Evolutionary conservation across 2,888 invertebrate species (phyloP), one percentile per base, ranked within the genome.

Genomic region (Xestobium rufovillosum): DNA sequence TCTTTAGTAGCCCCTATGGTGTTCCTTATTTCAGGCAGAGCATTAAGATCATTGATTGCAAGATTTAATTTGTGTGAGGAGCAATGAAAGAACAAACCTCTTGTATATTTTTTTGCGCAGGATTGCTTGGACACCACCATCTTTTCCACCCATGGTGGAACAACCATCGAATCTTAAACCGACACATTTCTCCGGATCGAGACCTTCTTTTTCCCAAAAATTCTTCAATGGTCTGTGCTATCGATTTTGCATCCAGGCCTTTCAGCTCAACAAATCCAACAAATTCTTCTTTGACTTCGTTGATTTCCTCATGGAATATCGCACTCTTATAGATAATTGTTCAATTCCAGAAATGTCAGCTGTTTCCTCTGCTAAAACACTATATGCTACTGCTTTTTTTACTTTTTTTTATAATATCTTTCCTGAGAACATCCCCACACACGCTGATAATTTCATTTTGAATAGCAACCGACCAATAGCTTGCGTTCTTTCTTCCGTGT

Each of bases 391-490:
- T 32, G 50, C 44, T 36, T 43, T 15, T 36, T 53, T 51, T n/a
- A 47, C 45, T 27, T 45, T 39, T n/a, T 27, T 40, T 35, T 16
- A 57, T 47, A 42, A 57, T 49, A 14, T 50, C 38, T 30, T 47
- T 48, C 42, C 44, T 49, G 16, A 54, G 27, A 28, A 50, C 43
- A 25, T 38, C 41, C 14, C 49, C 52, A 49, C 51, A 58, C 23
- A 51, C 39, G 17, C 33, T 31, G 31, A 56, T 50, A 25, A 56
- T 40, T 48, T 59, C 50, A 49, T 59, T 60, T 56, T 60, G 56
- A 34, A 59, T 53, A 40, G 39, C 36, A 35, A 40, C 47, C 23
- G 53, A 55, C 34, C 34, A 41, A 41, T 59, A 56, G 34, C 31
- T 43, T 28, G 55, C 52, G 44, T 58, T 55, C 38, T 48, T 50